A percentile compares a stretch with the other conserved stretches of the same genome.
phyloP scores from a whole-genome alignment of 2,888 invertebrate species.

The Megaustenia siamemsis region DNA sequence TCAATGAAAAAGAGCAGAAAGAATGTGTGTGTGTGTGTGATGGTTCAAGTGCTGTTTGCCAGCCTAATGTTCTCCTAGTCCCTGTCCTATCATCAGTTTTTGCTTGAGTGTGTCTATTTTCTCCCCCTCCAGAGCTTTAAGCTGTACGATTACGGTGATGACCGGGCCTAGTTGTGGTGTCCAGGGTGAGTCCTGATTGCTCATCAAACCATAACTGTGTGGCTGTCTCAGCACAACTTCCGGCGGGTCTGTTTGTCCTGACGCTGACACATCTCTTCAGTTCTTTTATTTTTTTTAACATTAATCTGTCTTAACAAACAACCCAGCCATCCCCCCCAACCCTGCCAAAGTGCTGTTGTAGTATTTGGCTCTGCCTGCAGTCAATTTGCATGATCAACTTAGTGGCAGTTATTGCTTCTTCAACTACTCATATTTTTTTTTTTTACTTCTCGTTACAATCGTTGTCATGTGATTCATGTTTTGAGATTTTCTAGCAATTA shows the following conservation, averaged over 20 bases:
- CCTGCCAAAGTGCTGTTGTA: constrained; percentile 26
- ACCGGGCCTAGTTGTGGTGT: constrained; percentile 35
- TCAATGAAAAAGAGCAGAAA: too few relatives aligned
- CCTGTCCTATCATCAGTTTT: not conserved
- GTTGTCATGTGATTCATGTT: not conserved
- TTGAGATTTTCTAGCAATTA: not conserved
- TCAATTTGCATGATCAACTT: constrained; percentile 41
- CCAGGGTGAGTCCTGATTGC: constrained; percentile 40
- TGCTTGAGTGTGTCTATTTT: constrained; percentile 24
- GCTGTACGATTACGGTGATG: constrained; percentile 52
- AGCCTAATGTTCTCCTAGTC: not conserved
- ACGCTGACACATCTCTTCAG: not conserved
- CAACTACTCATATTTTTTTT: not conserved
- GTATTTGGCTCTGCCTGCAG: constrained; percentile 21
- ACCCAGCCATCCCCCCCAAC: not conserved
- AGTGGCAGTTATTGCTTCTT: constrained; percentile 31
- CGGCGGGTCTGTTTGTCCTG: constrained; percentile 1
- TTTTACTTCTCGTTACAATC: not conserved
- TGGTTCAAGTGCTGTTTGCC: not conserved
- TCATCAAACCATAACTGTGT: constrained; percentile 21
- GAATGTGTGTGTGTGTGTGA: not conserved
- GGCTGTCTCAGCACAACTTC: constrained; percentile 24
- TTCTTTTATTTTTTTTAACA: not conserved
- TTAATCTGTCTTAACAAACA: not conserved
- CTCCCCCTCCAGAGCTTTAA: constrained; percentile 51